Evolutionary conservation across 1,140 invertebrate genomes (phyloP).

Genomic region (Episyrphus balteatus): DNA sequence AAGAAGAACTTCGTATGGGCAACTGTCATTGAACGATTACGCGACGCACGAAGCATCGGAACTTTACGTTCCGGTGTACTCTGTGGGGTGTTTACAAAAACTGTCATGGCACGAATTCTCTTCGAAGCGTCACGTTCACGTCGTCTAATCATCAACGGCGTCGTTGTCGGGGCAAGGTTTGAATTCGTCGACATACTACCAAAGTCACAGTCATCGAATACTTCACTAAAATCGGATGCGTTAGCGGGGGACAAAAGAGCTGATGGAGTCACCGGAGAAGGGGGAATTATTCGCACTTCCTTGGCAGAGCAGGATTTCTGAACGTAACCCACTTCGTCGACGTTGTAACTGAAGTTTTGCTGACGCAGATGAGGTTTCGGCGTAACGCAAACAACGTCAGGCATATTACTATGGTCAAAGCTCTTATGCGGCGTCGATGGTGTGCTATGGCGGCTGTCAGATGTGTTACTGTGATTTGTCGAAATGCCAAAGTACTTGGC

Average conservation of each 20-base stretch:
- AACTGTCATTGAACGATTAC: no score
- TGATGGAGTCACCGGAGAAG: no score
- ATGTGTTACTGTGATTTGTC: constrained; percentile 1
- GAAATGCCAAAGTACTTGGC: constrained; percentile 27
- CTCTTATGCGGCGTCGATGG: background rate
- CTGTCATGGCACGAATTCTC: constrained; percentile 18
- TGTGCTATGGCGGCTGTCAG: constrained; percentile 8
- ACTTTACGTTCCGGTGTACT: background rate
- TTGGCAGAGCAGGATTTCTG: no score
- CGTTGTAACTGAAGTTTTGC: background rate
- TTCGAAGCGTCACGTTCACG: constrained; percentile 17
- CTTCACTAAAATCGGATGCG: no score
- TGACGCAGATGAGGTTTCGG: background rate
- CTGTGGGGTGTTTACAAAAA: constrained; percentile 6
- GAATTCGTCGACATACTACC: no score
- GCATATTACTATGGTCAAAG: background rate
- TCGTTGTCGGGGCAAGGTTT: no score
- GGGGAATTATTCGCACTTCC: no score
- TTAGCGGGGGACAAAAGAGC: no score
- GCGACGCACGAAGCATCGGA: no score
- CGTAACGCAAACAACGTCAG: no score
- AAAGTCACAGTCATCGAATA: no score
- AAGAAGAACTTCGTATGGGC: background rate
- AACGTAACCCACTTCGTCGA: constrained; percentile 1
- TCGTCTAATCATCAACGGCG: background rate